Base-by-base conservation (phyloP, 92 coral and sea anemone species). In the Siderastrea radians region DNA sequence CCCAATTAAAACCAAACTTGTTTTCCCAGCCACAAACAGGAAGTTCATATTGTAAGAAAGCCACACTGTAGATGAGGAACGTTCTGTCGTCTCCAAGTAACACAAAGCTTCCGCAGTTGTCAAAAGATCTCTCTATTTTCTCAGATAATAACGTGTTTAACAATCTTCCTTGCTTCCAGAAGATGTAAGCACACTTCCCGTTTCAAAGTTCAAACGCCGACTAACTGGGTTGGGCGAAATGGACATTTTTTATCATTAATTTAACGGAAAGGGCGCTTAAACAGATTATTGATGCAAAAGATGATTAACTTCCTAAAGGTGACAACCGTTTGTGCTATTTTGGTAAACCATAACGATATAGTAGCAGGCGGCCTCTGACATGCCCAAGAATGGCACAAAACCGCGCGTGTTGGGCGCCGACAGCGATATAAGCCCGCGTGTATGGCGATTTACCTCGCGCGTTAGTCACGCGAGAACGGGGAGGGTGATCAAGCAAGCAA, bases 281-380 rank as follows among this genome's bases (percentile, higher is more conserved):
- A 68, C 49, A 80, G 84, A 26, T 67, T 80, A 80, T 38, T 53
- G 74, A 6, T 67, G 11, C 17, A 53, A 67, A 50, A 43, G 74
- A 66, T 38, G 38, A 26, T 80, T 8, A 38, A 66, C 84, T 66
- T 80, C 64, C 74, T 54, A 38, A 16, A 50, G 17, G 38, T 51
- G 74, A n/a, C 60, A 80, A 51, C 10, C 12, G 62, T 53, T 80
- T 51, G 52, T 9, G 51, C 58, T 15, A 64, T 65, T 48, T 64
- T 79, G 57, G 74, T 5, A 64, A 10, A 45, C 15, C 19, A 49
- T 12, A 19, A 10, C 62, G 50, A 65, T 80, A 50, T 66, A 38
- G 73, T 51, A 19, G 44, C 63, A 6, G n/a, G 75, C 75, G 73
- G 75, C 8, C 38, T 66, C 15, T 51, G 54, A 5, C 53, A 63